Evolutionary conservation across 2,888 invertebrate species (phyloP).

Genomic region (Diachrysia chrysitis): DNA sequence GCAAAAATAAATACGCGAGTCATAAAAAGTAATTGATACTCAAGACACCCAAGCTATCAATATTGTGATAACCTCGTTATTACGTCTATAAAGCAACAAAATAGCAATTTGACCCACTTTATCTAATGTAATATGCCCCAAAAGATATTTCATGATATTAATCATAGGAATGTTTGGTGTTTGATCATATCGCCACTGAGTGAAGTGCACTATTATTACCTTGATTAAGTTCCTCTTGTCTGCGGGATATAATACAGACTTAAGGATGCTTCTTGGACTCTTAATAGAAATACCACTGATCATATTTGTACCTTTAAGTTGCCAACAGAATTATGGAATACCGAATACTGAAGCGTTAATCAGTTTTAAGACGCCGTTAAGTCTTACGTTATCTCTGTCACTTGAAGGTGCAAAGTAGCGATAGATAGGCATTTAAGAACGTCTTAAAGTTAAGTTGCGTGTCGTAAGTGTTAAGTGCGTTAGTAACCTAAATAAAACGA

Average conservation of each 20-base stretch:
- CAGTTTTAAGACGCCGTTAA: too few relatives aligned
- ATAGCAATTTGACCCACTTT: constrained; percentile 61
- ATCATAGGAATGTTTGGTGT: constrained; percentile 36
- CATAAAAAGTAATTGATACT: constrained; percentile 76
- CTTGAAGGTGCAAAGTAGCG: too few relatives aligned
- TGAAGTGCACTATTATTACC: constrained; percentile 36
- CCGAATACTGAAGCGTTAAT: too few relatives aligned
- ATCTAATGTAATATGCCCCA: constrained; percentile 46
- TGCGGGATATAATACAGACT: constrained; percentile 7
- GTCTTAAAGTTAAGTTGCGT: too few relatives aligned
- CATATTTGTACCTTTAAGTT: neutral
- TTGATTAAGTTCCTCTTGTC: constrained; percentile 34
- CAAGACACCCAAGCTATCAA: constrained; percentile 69
- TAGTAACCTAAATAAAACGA: neutral
- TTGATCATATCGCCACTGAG: constrained; percentile 38
- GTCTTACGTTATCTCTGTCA: too few relatives aligned
- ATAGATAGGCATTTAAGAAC: too few relatives aligned
- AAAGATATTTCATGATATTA: constrained; percentile 37
- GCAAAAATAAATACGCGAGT: constrained; percentile 65
- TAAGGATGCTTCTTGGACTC: neutral
- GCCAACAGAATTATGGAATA: neutral
- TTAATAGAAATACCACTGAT: neutral
- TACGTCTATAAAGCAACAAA: constrained; percentile 65
- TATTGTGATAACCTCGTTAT: constrained; percentile 71
- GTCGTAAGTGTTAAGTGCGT: neutral